Evolutionary conservation across 2,888 invertebrate species (phyloP), one percentile per base, ranked within the genome.

Genomic region (Amphipoea lucens): DNA sequence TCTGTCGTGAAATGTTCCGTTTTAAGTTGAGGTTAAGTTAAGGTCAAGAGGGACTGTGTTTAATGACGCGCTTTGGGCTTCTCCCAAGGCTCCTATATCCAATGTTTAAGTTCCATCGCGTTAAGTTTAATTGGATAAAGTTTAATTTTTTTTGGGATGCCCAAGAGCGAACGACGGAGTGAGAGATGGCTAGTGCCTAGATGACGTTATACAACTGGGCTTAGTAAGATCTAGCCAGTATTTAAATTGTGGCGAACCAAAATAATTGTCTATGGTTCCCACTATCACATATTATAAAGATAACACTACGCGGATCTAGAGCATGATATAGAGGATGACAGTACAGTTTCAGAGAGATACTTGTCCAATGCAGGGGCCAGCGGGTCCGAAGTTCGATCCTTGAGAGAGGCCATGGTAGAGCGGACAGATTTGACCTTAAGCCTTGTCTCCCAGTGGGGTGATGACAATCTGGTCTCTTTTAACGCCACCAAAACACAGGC

Each of bases 111-210:
- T 69, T 77, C 71, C 60, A 29, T 76, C 54, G 54, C 68, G 74
- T 78, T 83, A 65, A 82, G 63, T 83, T 85, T 83, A 85, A 83
- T 83, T 85, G 54, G 60, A 45, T 72, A 57, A 80, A 84, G 67
- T 84, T 83, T 14, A 57, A 14, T 66, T 74, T 72, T 71, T 81
- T 75, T 85, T 85, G 29, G 23, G n/a, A 14, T 60, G 4, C 5
- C 7, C 4, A 42, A 62, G 40, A 45, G 36, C 5, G 0, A 29
- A 23, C n/a, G 40, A 57, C n/a, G 36, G 42, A 14, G 23, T 69
- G 23, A 48, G 57, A 65, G 65, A 48, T 40, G 17, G 17, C 7
- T 40, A 4, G 14, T 48, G 17, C 6, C 9, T 45, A 36, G 65
- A 36, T 45, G 20, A 65, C n/a, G 20, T 62, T n/a, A 23, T n/a